phyloP scores from a whole-genome alignment of 2,888 invertebrate genomes.

The Teleogryllus oceanicus region DNA sequence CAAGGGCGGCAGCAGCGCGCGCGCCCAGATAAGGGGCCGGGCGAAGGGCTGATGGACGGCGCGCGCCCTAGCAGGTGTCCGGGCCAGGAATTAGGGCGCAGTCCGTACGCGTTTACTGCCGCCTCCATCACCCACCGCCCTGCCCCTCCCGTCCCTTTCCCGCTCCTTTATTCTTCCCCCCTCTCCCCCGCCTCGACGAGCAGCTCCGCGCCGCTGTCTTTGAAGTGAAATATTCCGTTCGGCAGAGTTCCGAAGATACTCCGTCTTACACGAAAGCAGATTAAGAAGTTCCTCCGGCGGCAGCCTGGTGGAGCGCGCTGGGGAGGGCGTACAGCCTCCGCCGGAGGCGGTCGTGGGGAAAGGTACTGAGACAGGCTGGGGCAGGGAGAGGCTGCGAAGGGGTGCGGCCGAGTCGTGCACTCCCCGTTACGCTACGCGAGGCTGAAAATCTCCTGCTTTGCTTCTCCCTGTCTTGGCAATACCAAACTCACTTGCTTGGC shows the following conservation, averaged over 20 bases:
- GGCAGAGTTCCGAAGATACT: conserved; percentile 7
- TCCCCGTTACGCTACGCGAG: no score
- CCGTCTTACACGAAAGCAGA: conserved; percentile 18
- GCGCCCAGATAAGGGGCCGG: not conserved
- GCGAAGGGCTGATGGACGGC: not conserved
- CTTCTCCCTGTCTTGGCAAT: no score
- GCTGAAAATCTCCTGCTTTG: no score
- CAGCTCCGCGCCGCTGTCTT: not conserved
- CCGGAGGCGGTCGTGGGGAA: no score
- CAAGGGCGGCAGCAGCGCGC: not conserved
- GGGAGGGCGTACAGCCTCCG: not conserved
- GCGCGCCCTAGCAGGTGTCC: conserved; percentile 1
- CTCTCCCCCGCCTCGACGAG: not conserved
- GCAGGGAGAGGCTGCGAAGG: no score
- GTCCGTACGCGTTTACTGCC: not conserved
- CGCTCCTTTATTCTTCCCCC: not conserved
- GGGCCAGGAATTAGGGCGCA: not conserved
- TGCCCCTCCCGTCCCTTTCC: no score
- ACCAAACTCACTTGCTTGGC: no score
- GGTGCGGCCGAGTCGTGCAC: no score
- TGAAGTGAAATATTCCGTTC: conserved; percentile 18
- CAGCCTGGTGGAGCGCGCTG: not conserved
- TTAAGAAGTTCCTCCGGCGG: not conserved
- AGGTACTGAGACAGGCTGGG: no score
- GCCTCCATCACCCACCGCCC: not conserved